Conservation (phyloP, 2,888 invertebrate genomes). For the Eueremaeus valkanovi region DNA sequence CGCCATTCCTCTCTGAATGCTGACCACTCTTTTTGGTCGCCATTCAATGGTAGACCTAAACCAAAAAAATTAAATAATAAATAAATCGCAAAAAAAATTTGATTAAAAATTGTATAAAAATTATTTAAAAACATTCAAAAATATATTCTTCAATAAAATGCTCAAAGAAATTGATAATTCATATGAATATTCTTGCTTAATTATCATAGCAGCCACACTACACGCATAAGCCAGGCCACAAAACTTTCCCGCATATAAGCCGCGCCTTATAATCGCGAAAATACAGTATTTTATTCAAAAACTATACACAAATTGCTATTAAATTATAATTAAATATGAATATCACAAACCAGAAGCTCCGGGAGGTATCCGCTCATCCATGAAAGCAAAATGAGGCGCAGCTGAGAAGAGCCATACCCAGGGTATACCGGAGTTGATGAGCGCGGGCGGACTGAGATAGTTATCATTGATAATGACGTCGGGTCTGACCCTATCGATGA, state of each 20-base stretch:
- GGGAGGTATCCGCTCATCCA: neutral
- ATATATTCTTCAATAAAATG: too few species aligned
- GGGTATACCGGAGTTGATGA: slow-evolving; percentile 24
- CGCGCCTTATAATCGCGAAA: too few species aligned
- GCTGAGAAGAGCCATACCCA: slow-evolving; percentile 34
- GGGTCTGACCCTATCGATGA: neutral
- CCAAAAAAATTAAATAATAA: neutral
- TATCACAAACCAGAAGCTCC: neutral
- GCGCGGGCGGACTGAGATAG: neutral
- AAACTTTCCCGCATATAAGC: too few species aligned
- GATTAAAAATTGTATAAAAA: too few species aligned
- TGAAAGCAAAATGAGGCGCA: neutral
- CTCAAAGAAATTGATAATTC: too few species aligned
- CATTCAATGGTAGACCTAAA: slow-evolving; percentile 1
- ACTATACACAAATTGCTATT: too few species aligned
- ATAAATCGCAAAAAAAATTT: neutral
- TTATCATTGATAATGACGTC: slow-evolving; percentile 29
- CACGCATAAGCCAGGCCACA: too few species aligned
- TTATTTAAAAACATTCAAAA: too few species aligned
- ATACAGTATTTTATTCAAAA: too few species aligned
- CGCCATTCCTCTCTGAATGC: neutral
- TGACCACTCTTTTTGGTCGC: neutral
- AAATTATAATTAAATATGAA: neutral
- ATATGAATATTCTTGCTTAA: too few species aligned
- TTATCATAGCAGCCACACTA: too few species aligned